Base-by-base conservation (phyloP, 2,888 invertebrate species). In the Rotaria magnacalcarata region DNA sequence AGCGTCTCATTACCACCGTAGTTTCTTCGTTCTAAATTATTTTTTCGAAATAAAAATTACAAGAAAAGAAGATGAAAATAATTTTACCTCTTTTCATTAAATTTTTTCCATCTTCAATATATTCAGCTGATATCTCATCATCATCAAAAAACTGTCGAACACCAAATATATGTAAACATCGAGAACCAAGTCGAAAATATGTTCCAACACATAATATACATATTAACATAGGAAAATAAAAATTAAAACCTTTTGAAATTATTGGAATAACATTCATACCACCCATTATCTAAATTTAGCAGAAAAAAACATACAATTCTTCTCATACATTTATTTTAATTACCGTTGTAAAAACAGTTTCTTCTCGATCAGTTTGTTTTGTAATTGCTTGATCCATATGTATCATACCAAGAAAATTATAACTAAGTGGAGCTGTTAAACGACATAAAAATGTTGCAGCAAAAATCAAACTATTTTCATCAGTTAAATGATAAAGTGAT, bases 201-300 rank as follows among this genome's bases (percentile, higher is more conserved):
- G 97, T 99, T 87, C 96, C 95, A 87, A 95, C 92, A 90, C 98
- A 97, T 88, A 99, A 94, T 75, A 94, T 93, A 87, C 98, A 93
- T 90, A 99, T 97, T 87, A 95, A 94, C 94, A 98, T 97, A 0
- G 99, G 99, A 91, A 99, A 97, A 92, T 99, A 99, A 86, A 99
- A 95, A 92, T 99, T 99, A 92, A 99, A 98, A 16, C 98, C 98
- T 91, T 97, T 95, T 0, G 97, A 95, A 88, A 99, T 95, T 87
- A 99, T 95, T 52, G 95, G 94, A 86, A 99, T 94, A 0, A 99
- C 96, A 91, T 98, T 97, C 96, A 99, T 96, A 91, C 99, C 98
- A 0, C 99, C 99, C 98, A 99, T 99, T 89, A 97, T 94, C 93
- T 92, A 89, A 84, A 80, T 74, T 21, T 4, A 4, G 4, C 14